A percentile compares a stretch with the other conserved stretches of the same genome.
phyloP scores from a whole-genome alignment of 2,797 vertebrate species.

The Myotis daubentonii region DNA sequence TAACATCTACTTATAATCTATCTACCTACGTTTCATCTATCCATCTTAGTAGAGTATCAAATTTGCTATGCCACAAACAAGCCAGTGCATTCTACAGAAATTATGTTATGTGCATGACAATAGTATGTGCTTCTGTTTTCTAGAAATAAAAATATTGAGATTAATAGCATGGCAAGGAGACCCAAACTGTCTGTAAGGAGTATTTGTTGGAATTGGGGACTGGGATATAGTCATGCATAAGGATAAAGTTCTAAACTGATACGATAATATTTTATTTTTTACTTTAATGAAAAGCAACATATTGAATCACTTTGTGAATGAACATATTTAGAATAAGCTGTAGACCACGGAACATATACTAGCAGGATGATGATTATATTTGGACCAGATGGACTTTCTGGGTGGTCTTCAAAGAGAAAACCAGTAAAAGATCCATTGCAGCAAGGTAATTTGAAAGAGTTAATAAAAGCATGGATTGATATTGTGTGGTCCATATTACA shows the following conservation, averaged over 20 bases:
- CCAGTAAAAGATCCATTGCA: neutral
- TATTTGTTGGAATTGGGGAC: neutral
- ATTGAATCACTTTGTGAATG: conserved; percentile 40
- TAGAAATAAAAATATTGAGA: neutral
- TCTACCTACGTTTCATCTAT: neutral
- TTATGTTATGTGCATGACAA: neutral
- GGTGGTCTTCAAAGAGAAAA: conserved; percentile 27
- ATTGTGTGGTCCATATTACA: neutral
- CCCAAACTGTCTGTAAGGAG: neutral
- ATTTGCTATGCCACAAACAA: neutral
- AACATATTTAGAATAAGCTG: neutral
- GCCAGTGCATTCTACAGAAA: neutral
- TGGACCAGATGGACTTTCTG: conserved; percentile 30
- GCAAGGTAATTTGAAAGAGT: neutral
- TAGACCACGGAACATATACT: neutral
- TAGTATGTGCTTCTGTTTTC: neutral
- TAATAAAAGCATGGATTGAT: conserved; percentile 10
- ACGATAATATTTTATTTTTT: conserved; percentile 1
- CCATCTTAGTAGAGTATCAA: neutral
- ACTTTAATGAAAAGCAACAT: neutral
- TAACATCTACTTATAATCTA: neutral
- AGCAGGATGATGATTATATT: neutral
- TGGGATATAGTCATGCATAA: neutral
- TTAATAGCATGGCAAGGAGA: neutral
- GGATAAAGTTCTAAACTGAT: neutral